Evolutionary conservation across 1,140 invertebrate species (phyloP).

Genomic region (Trissolcus basalis): DNA sequence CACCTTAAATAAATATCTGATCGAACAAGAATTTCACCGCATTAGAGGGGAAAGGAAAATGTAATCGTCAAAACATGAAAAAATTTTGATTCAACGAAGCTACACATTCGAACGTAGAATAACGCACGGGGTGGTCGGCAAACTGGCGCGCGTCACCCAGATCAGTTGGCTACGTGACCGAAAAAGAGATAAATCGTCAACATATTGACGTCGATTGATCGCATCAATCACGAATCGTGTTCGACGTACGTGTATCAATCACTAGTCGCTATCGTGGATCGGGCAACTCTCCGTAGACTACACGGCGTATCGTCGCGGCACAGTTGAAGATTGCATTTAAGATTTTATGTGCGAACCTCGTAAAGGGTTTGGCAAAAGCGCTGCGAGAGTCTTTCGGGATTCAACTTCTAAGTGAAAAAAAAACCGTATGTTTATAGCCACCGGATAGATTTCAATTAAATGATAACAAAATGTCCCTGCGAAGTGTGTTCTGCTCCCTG

Average conservation of each 20-base stretch:
- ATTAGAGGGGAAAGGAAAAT: too few relatives aligned
- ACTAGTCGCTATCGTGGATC: conserved; percentile 59
- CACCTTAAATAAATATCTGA: too few relatives aligned
- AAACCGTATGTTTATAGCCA: conserved; percentile 43
- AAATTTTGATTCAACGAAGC: conserved; percentile 50
- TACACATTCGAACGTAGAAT: conserved; percentile 29
- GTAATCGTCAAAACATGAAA: conserved; percentile 20
- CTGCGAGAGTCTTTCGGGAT: conserved; percentile 15
- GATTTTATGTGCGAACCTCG: conserved; percentile 24
- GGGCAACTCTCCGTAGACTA: conserved; percentile 33
- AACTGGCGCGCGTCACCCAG: conserved; percentile 33
- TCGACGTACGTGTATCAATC: conserved; percentile 72
- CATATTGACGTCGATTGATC: conserved; percentile 73
- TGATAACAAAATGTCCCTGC: conserved; percentile 29
- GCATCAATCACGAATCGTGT: conserved; percentile 71
- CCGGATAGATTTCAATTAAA: conserved; percentile 56
- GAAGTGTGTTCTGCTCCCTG: neutral
- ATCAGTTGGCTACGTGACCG: conserved; percentile 55
- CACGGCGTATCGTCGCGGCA: conserved; percentile 26
- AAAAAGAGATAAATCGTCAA: conserved; percentile 68
- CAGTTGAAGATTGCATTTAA: conserved; percentile 49
- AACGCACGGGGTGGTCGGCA: conserved; percentile 2
- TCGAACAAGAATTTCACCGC: too few relatives aligned
- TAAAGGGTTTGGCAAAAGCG: conserved; percentile 20
- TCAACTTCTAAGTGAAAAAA: conserved; percentile 24